These are phyloP conservation scores for Micropoecilia bifurca DNA, from an alignment of 2,797 vertebrate species.

Conservation along the genomic window DNA sequence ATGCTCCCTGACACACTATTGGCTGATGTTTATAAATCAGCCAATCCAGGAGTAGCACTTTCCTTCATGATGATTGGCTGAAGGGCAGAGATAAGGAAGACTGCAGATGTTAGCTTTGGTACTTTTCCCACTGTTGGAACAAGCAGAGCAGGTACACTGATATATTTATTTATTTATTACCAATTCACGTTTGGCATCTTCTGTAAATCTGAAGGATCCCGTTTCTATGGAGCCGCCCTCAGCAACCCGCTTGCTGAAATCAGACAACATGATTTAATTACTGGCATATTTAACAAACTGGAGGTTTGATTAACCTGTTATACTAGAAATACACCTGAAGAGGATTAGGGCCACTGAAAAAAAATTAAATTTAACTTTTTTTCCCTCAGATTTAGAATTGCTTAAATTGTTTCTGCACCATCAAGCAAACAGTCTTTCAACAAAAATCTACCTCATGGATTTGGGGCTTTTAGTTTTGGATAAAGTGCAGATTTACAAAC, in stretches of 20 bases:
- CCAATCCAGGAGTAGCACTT: no score
- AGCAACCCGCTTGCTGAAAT: slow-evolving; percentile 8
- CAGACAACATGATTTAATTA: neutral
- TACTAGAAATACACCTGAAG: neutral
- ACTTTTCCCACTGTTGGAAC: neutral
- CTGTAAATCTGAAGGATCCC: slow-evolving; percentile 15
- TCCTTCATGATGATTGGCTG: no score
- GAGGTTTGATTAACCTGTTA: neutral
- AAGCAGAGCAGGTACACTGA: neutral
- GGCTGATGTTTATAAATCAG: no score
- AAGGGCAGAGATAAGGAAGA: no score
- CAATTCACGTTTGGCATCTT: slow-evolving; percentile 74
- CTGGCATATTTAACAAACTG: neutral
- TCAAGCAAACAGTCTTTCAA: neutral
- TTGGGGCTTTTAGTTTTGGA: neutral
- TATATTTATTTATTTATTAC: slow-evolving; percentile 61
- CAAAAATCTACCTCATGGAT: neutral
- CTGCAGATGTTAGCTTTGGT: no score
- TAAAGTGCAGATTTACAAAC: neutral
- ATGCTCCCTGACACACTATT: no score
- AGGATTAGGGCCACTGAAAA: no score
- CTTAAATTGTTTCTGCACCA: neutral
- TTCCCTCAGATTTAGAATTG: neutral
- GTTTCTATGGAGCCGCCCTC: neutral
- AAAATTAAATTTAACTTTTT: no score